Conservation (phyloP, 1,140 invertebrate genomes). For the Diabrotica undecimpunctata region DNA sequence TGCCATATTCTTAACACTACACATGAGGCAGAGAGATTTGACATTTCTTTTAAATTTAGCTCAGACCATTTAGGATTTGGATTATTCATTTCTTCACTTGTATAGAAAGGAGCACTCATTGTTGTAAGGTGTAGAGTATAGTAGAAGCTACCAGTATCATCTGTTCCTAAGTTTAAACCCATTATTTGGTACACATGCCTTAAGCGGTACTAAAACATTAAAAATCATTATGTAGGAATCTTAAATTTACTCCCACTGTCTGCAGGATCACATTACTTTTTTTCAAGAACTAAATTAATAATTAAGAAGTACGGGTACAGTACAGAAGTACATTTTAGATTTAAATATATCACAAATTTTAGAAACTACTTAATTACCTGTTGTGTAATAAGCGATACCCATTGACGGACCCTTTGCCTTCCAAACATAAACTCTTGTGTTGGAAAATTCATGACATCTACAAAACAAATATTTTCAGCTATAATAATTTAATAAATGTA, state of each 20-base stretch:
- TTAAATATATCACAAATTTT: too few relatives aligned
- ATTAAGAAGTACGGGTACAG: too few relatives aligned
- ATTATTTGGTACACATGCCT: conserved; percentile 44
- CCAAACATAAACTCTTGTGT: conserved; percentile 52
- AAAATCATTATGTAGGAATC: conserved; percentile 1
- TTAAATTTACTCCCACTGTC: too few relatives aligned
- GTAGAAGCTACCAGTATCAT: conserved; percentile 53
- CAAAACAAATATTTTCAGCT: background rate
- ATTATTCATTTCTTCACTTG: conserved; percentile 73
- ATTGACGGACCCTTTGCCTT: conserved; percentile 59
- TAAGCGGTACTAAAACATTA: conserved; percentile 41
- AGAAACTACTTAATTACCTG: conserved; percentile 44
- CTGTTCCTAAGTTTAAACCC: conserved; percentile 38
- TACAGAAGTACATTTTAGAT: too few relatives aligned
- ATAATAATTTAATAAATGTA: too few relatives aligned
- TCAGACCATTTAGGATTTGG: conserved; percentile 74
- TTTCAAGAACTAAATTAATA: too few relatives aligned
- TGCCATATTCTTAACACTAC: conserved; percentile 60
- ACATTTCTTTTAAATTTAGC: conserved; percentile 42
- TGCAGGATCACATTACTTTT: too few relatives aligned
- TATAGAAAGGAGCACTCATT: conserved; percentile 83
- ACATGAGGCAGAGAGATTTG: conserved; percentile 39
- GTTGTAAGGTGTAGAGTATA: conserved; percentile 74
- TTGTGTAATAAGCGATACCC: conserved; percentile 61
- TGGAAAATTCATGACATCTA: conserved; percentile 42